Evolutionary conservation across 2,113 vertebrate genomes (phyloP).

Genomic region (Benthochromis sp.): DNA sequence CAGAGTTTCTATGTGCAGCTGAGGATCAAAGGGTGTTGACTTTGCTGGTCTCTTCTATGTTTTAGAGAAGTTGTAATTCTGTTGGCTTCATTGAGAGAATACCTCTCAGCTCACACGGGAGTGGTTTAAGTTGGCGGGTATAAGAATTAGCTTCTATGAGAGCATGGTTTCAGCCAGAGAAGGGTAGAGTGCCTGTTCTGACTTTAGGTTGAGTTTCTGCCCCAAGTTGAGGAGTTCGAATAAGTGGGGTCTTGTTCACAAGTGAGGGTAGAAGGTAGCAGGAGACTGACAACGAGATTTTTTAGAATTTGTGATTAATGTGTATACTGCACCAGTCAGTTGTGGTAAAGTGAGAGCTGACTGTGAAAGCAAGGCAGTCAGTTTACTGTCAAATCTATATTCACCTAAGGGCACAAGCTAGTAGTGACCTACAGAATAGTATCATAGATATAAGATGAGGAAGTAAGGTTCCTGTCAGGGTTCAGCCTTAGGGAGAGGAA

Average conservation of each 20-base stretch:
- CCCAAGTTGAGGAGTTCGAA: background rate
- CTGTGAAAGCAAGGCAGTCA: background rate
- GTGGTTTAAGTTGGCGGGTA: background rate
- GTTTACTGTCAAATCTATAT: background rate
- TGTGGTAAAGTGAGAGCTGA: background rate
- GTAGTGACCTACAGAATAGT: background rate
- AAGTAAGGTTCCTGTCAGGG: background rate
- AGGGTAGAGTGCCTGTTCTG: background rate
- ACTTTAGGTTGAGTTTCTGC: background rate
- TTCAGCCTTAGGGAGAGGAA: background rate
- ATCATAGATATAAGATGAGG: background rate
- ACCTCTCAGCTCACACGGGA: fast-evolving
- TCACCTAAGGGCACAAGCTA: background rate
- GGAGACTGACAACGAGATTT: background rate
- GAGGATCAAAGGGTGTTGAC: background rate
- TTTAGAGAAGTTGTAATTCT: background rate
- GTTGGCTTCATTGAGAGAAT: background rate
- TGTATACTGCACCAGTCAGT: background rate
- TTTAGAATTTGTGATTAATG: background rate
- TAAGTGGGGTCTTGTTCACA: background rate
- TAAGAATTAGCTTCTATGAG: background rate
- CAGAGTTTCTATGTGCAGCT: background rate
- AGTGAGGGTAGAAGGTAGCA: background rate
- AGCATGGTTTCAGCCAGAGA: background rate
- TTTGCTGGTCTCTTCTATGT: background rate